Evolutionary conservation across 2,797 vertebrate genomes (phyloP), one percentile per base, ranked within the genome.

Genomic region (Echeneis naucrates): DNA sequence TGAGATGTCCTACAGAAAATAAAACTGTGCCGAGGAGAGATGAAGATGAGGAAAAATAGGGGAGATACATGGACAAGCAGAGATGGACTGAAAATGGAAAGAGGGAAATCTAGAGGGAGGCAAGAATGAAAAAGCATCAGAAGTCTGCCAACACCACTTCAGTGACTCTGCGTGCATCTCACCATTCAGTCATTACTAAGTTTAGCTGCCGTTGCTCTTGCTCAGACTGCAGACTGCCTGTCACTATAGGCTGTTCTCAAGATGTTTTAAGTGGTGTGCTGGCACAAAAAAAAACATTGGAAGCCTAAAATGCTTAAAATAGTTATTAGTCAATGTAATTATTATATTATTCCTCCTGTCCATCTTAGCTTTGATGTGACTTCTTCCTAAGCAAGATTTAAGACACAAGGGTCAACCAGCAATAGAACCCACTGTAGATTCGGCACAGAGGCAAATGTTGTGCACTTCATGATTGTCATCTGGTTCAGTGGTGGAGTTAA

Each of bases 161-260:
- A 32, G 64, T 47, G 47, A 62, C 52, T 52, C 67, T 48, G 62
- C 74, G 40, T 59, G 38, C 51, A 40, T 65, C 44, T 73, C 54
- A 70, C 50, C 54, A 45, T 65, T 85, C 68, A 66, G 57, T 78
- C 63, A 54, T n/a, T 65, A 58, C 55, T 78, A 72, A 57, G 63
- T 77, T 66, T 26, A 60, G 58, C 68, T 53, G 55, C 71, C 75
- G 23, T 54, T 48, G 64, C 71, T 59, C 48, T 55, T 48, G 61
- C 50, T 81, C 47, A 37, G 37, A 67, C 61, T 68, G 60, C 66
- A 58, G 42, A n/a, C n/a, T n/a, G 32, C 59, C 52, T 76, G 45
- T 77, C 72, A 76, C 10, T 33, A 24, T 5, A 42, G 51, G 55
- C 48, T 54, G 66, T 55, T 63, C 33, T 40, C 40, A 27, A 51